Evolutionary conservation across 2,888 invertebrate species (phyloP), one percentile per base, ranked within the genome.

Genomic region (Octonoba sinensis): DNA sequence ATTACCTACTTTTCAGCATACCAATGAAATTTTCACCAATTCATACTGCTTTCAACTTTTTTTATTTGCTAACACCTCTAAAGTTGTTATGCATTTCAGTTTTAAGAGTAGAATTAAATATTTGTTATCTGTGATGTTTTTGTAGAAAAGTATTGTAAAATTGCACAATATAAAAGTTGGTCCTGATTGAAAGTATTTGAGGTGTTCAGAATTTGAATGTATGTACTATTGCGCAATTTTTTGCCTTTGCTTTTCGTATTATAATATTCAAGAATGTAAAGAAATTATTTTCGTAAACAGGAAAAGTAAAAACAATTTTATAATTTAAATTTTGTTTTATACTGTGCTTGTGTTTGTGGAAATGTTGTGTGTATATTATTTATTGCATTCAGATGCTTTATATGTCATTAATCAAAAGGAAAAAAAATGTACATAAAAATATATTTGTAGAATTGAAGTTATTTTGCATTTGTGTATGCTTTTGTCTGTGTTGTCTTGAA

Each of bases 231-330:
- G 54, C n/a, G 1, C 20, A 2, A 12, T n/a, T 54, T 8, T 51
- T 24, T 56, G 77, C 59, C 57, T 65, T 54, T 27, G 65, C 47
- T 59, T 18, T 18, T 77, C 65, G 46, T 75, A 57, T 75, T 75
- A 51, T 65, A 69, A 77, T 71, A 56, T 77, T 65, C 59, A 65
- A 71, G 56, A 51, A 18, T 77, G 77, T 77, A 77, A 71, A 77
- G 77, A 77, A 70, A 77, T 77, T 77, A 77, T 77, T 77, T 77
- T 77, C 77, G 46, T 77, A 77, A 67, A 65, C 22, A 57, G 46
- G 18, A 77, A 71, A 51, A 77, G 70, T 56, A 66, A 65, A 66
- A 77, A 77, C 62, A 57, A 16, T 71, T 71, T 77, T 77, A 47
- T 71, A 71, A 71, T 65, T 77, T 71, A 59, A 77, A 46, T 71